Conservation (phyloP, 2,797 vertebrate species). For the Phataginus tricuspis region DNA sequence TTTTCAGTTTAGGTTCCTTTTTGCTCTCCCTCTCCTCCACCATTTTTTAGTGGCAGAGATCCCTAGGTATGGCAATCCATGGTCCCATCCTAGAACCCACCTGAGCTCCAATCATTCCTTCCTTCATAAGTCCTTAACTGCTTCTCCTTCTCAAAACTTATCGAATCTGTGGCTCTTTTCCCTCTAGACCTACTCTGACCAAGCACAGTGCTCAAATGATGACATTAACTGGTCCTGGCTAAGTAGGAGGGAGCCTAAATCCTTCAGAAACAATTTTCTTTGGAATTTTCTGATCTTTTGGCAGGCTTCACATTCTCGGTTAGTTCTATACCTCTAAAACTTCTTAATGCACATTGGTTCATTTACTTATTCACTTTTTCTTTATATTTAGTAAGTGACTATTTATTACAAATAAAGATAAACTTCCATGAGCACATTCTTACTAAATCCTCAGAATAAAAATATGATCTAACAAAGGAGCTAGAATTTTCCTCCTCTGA, state of each 20-base stretch:
- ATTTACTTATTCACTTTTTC: neutral
- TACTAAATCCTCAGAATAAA: constrained; percentile 24
- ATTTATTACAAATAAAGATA: neutral
- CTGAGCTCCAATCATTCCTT: neutral
- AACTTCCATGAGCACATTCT: neutral
- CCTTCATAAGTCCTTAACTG: neutral
- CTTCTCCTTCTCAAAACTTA: neutral
- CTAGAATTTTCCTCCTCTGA: neutral
- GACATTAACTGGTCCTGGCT: neutral
- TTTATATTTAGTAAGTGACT: constrained; percentile 7
- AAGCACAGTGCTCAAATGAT: neutral
- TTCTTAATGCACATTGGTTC: neutral
- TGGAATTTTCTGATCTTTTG: neutral
- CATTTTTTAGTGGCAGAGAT: neutral
- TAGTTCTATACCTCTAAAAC: neutral
- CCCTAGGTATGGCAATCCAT: neutral
- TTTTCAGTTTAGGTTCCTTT: neutral
- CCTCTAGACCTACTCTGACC: neutral
- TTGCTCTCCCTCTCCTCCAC: neutral
- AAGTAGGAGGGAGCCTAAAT: neutral
- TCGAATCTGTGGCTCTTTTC: neutral
- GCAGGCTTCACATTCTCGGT: neutral
- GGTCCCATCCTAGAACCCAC: neutral
- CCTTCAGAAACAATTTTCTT: neutral
- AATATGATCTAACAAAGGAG: neutral